Base-by-base conservation (phyloP, 2,797 vertebrate species). In the Octomys mimax region DNA sequence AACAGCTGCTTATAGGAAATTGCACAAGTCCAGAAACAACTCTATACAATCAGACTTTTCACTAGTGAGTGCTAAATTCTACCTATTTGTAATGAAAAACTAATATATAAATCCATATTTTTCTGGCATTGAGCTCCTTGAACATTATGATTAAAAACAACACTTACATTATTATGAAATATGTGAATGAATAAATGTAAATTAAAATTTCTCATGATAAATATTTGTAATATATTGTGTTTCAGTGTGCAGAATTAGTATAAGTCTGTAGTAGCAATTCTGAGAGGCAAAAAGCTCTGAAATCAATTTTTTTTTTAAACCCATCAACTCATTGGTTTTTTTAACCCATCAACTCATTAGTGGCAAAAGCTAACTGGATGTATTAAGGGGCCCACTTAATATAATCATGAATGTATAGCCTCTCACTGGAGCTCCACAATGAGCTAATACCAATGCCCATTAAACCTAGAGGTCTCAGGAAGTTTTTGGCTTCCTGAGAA, bases 121-220 rank as follows among this genome's bases (percentile, higher is more conserved):
- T 89, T 91, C 19, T 94, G 7, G 68, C 54, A 61, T n/a, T 81
- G 21, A 89, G 19, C 26, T 79, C 18, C 18, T 9, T 54, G 77
- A n/a, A 54, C 19, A 73, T 73, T 42, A 39, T 24, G 70, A 42
- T 24, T 42, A 73, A 42, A 68, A 73, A 84, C 66, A 85, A 83
- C 26, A 70, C 82, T 93, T 78, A 6, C 77, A 80, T 90, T 87
- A 62, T 21, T 62, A 19, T 95, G 54, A 85, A 91, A 6, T 52
- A 31, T 57, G 24, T 83, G 13, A 95, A 89, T 66, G 9, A 86
- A 68, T 12, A 39, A 82, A 68, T 33, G 31, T 66, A 75, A 86
- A n/a, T 28, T 66, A 3, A 93, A 93, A 42, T 52, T 86, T 85
- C 70, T 77, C 12, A 75, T 75, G 88, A 3, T 88, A 81, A 59